phyloP scores from a whole-genome alignment of 2,888 invertebrate species.

The Drosophila colorata region DNA sequence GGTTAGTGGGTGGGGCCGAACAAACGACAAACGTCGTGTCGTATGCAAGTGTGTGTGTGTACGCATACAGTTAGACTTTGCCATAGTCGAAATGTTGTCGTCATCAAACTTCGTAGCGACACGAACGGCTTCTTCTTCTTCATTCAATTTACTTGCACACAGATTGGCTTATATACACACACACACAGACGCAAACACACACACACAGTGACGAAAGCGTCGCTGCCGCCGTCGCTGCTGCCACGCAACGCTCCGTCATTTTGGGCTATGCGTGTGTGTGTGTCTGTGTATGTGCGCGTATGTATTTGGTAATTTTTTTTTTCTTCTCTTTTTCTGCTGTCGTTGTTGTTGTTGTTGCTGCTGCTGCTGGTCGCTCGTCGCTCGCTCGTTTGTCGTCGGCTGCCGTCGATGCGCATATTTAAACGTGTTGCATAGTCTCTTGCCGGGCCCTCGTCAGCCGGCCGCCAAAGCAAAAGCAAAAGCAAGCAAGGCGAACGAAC shows the following conservation, averaged over 20 bases:
- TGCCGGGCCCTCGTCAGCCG: constrained; percentile 80
- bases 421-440: constrained; percentile 83
- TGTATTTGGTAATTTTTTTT: constrained; percentile 55
- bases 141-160: constrained; percentile 68
- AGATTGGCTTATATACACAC: constrained; percentile 54
- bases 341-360: constrained; percentile 35
- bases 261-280: constrained; percentile 60
- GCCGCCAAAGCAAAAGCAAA: constrained; percentile 52
- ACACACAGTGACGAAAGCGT: constrained; percentile 34
- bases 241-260: constrained; percentile 62
- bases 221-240: constrained; percentile 45
- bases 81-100: constrained; percentile 59
- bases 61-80: constrained; percentile 65
- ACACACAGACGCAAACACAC: constrained; percentile 23
- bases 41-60: constrained; percentile 1
- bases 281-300: constrained; percentile 31
- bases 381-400: constrained; percentile 71
- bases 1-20: constrained; percentile 47
- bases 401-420: constrained; percentile 80
- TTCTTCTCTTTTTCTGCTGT: constrained; percentile 28
- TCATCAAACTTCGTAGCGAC: constrained; percentile 69
- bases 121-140: constrained; percentile 54
- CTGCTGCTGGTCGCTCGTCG: constrained; percentile 61
- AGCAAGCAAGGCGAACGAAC: constrained; percentile 70
- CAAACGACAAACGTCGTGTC: constrained; percentile 20